Evolutionary conservation across 2,113 vertebrate species (phyloP), one percentile per base, ranked within the genome.

Genomic region (Haemorhous mexicanus): DNA sequence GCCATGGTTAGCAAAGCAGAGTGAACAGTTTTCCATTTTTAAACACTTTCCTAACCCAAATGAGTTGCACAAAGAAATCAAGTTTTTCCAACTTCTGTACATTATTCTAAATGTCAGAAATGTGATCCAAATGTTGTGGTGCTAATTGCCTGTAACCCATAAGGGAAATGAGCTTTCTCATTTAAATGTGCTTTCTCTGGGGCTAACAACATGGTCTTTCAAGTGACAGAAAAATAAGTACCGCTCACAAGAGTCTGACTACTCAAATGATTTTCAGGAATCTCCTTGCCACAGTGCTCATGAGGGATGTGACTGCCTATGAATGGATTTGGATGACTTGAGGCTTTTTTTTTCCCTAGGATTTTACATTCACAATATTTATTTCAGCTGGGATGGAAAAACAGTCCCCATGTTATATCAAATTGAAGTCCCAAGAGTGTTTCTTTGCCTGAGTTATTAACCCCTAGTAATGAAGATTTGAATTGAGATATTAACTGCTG

Each of bases 401-500:
- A 39, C 58, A 64, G 26, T 58, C 47, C 43, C 77, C 13, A 3
- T 43, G 9, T 89, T 68, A 61, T 12, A 86, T 15, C 55, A 83
- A 47, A 89, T 20, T 53, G 33, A 89, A 89, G 53, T 82, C 94
- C 69, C 94, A 61, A 64, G 73, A n/a, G 73, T 80, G 37, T 84
- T 93, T 92, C 16, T 84, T 78, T 76, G n/a, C 66, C 66, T 61
- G 44, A 94, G 76, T 82, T 92, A 95, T 97, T 96, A 96, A 96
- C 92, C 92, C 49, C 80, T 53, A 46, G 73, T 95, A 96, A 96
- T 90, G 94, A 93, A 87, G 58, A 33, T 93, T 92, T 89, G 49
- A 89, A 94, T 86, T 75, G 76, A 95, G 92, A 89, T 96, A 90
- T 93, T 93, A 96, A 90, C 73, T 87, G 95, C 92, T 74, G 46